Evolutionary conservation across 64 coral and sea anemone species (phyloP).

Genomic region (Actinia equina): DNA sequence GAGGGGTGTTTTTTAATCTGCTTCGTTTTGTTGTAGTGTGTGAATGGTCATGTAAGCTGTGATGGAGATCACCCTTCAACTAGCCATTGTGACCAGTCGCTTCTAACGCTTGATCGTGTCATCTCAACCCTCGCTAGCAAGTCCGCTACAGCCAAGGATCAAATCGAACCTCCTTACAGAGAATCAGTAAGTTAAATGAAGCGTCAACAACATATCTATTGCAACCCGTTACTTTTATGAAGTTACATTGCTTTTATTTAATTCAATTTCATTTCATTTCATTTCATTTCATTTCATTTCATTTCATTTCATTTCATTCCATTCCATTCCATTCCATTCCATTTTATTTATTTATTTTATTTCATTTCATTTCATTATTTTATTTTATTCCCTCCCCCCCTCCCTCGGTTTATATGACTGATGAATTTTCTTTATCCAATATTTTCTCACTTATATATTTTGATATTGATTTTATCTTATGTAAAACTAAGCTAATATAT

Average conservation of each 20-base stretch:
- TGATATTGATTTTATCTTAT: background rate
- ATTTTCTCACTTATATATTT: background rate
- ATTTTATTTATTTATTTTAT: background rate
- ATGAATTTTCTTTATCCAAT: background rate
- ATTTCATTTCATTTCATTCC: too few species aligned
- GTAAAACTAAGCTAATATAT: background rate
- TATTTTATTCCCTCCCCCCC: too few species aligned
- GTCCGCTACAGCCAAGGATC: conserved; percentile 18
- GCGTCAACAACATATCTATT: too few species aligned
- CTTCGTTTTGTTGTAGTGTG: background rate
- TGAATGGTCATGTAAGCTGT: background rate
- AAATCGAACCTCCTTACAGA: conserved; percentile 55
- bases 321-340: background rate
- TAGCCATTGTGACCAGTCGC: conserved; percentile 50
- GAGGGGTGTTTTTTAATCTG: background rate
- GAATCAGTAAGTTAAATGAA: conserved; percentile 63
- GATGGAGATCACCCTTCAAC: background rate
- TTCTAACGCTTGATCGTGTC: conserved; percentile 77
- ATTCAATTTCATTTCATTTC: too few species aligned
- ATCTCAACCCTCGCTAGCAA: conserved; percentile 89
- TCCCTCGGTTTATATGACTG: background rate
- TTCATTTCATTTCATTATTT: background rate
- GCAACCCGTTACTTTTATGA: background rate
- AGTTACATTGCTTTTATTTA: too few species aligned
- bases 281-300: too few species aligned